Conservation (phyloP, 2,797 vertebrate genomes). For the Danio albolineatus region DNA sequence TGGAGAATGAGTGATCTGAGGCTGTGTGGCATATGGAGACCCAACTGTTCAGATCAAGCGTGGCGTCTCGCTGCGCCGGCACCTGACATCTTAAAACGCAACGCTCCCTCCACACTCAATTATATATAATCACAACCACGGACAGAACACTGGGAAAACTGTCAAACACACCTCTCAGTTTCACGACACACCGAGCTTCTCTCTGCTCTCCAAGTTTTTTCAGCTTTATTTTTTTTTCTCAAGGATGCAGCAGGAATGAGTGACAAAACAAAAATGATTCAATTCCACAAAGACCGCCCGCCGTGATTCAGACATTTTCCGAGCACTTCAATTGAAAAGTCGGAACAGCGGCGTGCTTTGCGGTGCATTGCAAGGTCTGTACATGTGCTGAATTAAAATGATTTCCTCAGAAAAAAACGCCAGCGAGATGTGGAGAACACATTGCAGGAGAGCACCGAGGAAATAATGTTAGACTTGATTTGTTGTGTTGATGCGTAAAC, state of each 20-base stretch:
- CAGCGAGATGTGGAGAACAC: slow-evolving; percentile 9
- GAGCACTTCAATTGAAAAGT: slow-evolving; percentile 36
- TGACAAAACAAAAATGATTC: slow-evolving; percentile 32
- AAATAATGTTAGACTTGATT: background rate
- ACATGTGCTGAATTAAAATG: slow-evolving; percentile 32
- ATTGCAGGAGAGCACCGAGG: slow-evolving; percentile 31
- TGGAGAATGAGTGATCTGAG: slow-evolving; percentile 18
- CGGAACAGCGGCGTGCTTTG: slow-evolving; percentile 21
- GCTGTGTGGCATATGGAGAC: background rate
- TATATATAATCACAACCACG: slow-evolving; percentile 25
- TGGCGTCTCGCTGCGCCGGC: slow-evolving; percentile 2
- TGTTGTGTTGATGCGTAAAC: background rate
- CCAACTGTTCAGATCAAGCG: background rate
- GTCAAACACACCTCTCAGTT: slow-evolving; percentile 10
- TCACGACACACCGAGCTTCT: background rate
- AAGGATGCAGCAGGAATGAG: slow-evolving; percentile 29
- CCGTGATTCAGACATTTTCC: slow-evolving; percentile 17
- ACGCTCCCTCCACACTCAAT: slow-evolving; percentile 19
- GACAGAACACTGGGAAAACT: slow-evolving; percentile 20
- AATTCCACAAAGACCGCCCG: background rate
- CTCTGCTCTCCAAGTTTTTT: slow-evolving; percentile 9
- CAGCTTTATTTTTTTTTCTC: background rate
- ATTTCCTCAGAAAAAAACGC: slow-evolving; percentile 23
- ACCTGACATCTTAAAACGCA: slow-evolving; percentile 27
- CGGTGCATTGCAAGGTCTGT: background rate